These are phyloP conservation scores for Notolepis coatsorum DNA, from an alignment of 2,797 vertebrate species.

Conservation along the genomic window DNA sequence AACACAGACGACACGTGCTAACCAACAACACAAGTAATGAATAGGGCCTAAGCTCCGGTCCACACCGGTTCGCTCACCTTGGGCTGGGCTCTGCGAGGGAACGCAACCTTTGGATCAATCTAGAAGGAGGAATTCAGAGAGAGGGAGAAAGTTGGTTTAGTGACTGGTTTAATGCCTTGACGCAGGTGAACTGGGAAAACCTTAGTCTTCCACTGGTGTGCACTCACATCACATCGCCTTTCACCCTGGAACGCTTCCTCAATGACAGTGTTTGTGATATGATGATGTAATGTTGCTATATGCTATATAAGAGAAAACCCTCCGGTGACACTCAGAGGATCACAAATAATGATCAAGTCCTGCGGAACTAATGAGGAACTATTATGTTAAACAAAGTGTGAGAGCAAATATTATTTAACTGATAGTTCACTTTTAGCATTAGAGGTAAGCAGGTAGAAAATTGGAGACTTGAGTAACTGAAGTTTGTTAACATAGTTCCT, in stretches of 20 bases:
- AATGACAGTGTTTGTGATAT: neutral
- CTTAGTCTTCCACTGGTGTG: neutral
- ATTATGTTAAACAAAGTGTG: no score
- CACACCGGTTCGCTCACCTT: conserved; percentile 86
- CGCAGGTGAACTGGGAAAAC: conserved; percentile 11
- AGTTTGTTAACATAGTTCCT: no score
- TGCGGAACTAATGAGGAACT: no score
- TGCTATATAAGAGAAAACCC: no score
- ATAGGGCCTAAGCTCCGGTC: no score
- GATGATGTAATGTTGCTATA: neutral
- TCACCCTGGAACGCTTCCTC: conserved; percentile 1
- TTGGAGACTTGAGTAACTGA: no score
- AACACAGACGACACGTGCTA: conserved; percentile 13
- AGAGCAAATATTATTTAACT: no score
- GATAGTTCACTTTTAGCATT: no score
- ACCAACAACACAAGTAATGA: conserved; percentile 27
- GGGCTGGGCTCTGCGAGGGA: conserved; percentile 97
- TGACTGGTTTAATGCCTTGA: conserved; percentile 18
- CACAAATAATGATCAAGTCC: no score
- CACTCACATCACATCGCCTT: neutral
- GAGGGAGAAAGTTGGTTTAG: conserved; percentile 48
- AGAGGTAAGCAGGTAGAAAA: no score
- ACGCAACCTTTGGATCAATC: conserved; percentile 99
- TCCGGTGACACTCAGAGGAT: no score
- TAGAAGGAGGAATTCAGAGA: conserved; percentile 75